Percentiles rank a stretch among this genome's conserved stretches.
These are phyloP conservation scores for Podotricha telesiphe DNA, from an alignment of 2,888 invertebrate species.

Conservation along the genomic window DNA sequence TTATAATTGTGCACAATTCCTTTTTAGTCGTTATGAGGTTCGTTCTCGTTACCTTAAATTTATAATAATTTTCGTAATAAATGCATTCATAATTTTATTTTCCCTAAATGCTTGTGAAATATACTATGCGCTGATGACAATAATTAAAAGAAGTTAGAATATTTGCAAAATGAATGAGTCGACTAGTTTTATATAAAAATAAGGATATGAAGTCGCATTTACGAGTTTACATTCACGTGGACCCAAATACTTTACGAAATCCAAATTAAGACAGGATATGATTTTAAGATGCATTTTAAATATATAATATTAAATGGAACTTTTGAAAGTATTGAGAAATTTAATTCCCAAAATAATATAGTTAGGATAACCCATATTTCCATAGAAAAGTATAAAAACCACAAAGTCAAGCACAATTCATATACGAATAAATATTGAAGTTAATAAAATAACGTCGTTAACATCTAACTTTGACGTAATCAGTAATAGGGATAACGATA, in stretches of 20 bases:
- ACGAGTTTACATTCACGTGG: slow-evolving; percentile 3
- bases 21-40: slow-evolving; percentile 62
- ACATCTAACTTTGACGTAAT: slow-evolving; percentile 5
- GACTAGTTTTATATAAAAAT: slow-evolving; percentile 52
- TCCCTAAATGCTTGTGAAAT: slow-evolving; percentile 46
- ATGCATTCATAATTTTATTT: slow-evolving; percentile 54
- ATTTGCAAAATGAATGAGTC: slow-evolving; percentile 49
- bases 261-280: slow-evolving; percentile 23
- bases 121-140: slow-evolving; percentile 38
- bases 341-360: neutral
- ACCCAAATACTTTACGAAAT: slow-evolving; percentile 11
- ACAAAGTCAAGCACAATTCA: no score
- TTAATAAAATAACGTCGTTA: slow-evolving; percentile 8
- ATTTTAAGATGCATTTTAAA: slow-evolving; percentile 3
- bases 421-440: no score
- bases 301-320: slow-evolving; percentile 1
- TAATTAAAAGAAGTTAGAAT: slow-evolving; percentile 43
- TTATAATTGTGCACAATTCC: slow-evolving; percentile 76
- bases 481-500: no score
- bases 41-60: slow-evolving; percentile 47
- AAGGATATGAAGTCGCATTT: slow-evolving; percentile 38
- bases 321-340: slow-evolving; percentile 1
- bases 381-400: neutral
- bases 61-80: slow-evolving; percentile 57
- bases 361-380: neutral